phyloP scores from a whole-genome alignment of 2,113 vertebrate species.

The Rhabdomys dilectus region DNA sequence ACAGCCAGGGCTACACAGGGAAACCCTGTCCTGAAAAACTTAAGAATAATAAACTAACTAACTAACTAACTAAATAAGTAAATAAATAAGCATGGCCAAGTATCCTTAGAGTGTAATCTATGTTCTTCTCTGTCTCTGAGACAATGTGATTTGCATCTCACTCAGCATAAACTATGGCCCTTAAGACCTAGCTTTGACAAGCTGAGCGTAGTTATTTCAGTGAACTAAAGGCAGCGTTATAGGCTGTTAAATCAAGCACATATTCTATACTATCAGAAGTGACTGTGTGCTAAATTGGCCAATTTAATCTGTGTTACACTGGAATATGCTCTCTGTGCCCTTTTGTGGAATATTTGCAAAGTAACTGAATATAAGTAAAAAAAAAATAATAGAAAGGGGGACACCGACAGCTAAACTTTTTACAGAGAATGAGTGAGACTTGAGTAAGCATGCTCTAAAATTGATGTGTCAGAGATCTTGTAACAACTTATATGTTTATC shows the following conservation, averaged over 20 bases:
- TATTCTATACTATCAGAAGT: constrained; percentile 83
- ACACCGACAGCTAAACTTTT: constrained; percentile 62
- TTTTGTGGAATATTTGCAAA: constrained; percentile 74
- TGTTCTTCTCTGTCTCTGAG: constrained; percentile 61
- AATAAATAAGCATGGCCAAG: constrained; percentile 69
- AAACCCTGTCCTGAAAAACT: background rate
- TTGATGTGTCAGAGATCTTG: constrained; percentile 35
- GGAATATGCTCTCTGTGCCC: constrained; percentile 77
- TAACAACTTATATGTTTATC: constrained; percentile 4
- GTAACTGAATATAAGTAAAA: constrained; percentile 77
- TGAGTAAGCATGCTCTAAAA: constrained; percentile 51
- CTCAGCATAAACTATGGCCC: constrained; percentile 75
- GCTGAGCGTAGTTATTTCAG: constrained; percentile 80
- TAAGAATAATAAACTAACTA: background rate
- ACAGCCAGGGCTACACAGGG: background rate
- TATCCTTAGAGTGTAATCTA: constrained; percentile 65
- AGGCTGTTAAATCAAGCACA: constrained; percentile 84
- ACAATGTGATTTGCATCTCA: constrained; percentile 30
- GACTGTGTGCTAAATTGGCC: constrained; percentile 81
- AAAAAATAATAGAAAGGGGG: background rate
- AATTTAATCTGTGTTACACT: constrained; percentile 81
- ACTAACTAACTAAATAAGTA: background rate
- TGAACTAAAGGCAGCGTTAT: constrained; percentile 83
- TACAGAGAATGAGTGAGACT: constrained; percentile 46
- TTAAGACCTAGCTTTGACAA: constrained; percentile 79